Evolutionary conservation across 2,888 invertebrate genomes (phyloP).

Genomic region (Ichneumoninae sp.): DNA sequence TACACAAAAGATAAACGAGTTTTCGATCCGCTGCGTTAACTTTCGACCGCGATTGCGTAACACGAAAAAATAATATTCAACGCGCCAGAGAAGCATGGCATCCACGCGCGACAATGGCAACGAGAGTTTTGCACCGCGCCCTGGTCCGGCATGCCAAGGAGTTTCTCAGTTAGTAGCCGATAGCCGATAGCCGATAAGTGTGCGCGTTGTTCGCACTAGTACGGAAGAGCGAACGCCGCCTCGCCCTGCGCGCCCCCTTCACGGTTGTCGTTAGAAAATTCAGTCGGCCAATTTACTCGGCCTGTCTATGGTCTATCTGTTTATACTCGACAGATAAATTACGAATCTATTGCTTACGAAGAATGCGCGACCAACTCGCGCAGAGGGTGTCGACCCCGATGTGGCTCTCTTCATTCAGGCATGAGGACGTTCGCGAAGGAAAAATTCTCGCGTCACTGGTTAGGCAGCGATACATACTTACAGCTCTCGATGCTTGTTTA

Average conservation of each 20-base stretch:
- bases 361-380: background rate
- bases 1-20: conserved; percentile 19
- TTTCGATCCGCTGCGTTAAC: conserved; percentile 36
- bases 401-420: conserved; percentile 67
- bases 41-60: conserved; percentile 20
- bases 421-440: conserved; percentile 29
- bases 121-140: conserved; percentile 69
- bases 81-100: conserved; percentile 34
- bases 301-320: background rate
- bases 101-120: conserved; percentile 69
- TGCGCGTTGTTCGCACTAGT: conserved; percentile 37
- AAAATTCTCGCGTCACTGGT: conserved; percentile 40
- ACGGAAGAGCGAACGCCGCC: conserved; percentile 30
- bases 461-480: conserved; percentile 47
- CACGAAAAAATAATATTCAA: conserved; percentile 49
- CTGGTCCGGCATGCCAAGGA: conserved; percentile 71
- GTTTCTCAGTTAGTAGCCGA: conserved; percentile 26
- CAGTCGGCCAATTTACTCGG: background rate
- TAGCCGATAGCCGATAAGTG: background rate
- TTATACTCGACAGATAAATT: background rate
- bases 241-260: background rate
- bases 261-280: background rate
- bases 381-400: conserved; percentile 75
- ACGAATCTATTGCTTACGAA: background rate
- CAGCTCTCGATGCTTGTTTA: conserved; percentile 67